Conservation (phyloP, 1,140 invertebrate species). For the Anadara kagoshimensis region DNA sequence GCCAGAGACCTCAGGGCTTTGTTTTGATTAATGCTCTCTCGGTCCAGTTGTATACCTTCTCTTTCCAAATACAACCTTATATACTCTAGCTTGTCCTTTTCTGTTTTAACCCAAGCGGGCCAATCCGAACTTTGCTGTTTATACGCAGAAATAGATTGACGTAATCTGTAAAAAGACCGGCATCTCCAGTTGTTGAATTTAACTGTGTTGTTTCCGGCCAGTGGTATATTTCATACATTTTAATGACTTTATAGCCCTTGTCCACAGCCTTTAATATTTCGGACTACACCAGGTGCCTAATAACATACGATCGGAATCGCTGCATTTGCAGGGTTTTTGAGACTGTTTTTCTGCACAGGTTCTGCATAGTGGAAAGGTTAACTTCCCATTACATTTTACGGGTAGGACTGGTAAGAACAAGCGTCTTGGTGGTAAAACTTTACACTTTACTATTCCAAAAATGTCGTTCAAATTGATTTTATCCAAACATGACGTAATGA, state of each 20-base stretch:
- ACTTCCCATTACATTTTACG: constrained; percentile 21
- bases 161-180: constrained; percentile 40
- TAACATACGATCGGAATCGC: constrained; percentile 54
- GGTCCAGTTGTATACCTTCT: constrained; percentile 68
- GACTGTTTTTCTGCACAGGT: constrained; percentile 21
- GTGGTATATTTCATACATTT: constrained; percentile 70
- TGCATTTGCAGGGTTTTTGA: constrained; percentile 12
- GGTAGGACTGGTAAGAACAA: constrained; percentile 29
- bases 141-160: constrained; percentile 50
- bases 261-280: constrained; percentile 68
- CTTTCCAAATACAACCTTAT: constrained; percentile 58
- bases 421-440: constrained; percentile 22
- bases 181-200: constrained; percentile 7
- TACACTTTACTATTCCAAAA: constrained; percentile 27
- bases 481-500: constrained; percentile 7
- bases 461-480: background rate
- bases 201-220: constrained; percentile 57
- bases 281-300: constrained; percentile 68
- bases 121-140: constrained; percentile 52
- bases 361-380: constrained; percentile 32
- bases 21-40: background rate
- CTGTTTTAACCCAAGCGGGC: constrained; percentile 32
- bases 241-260: constrained; percentile 65
- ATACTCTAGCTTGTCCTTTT: constrained; percentile 50
- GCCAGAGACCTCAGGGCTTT: constrained; percentile 51